Base-by-base conservation (phyloP, 1,140 invertebrate species). In the Lethrus apterus region DNA sequence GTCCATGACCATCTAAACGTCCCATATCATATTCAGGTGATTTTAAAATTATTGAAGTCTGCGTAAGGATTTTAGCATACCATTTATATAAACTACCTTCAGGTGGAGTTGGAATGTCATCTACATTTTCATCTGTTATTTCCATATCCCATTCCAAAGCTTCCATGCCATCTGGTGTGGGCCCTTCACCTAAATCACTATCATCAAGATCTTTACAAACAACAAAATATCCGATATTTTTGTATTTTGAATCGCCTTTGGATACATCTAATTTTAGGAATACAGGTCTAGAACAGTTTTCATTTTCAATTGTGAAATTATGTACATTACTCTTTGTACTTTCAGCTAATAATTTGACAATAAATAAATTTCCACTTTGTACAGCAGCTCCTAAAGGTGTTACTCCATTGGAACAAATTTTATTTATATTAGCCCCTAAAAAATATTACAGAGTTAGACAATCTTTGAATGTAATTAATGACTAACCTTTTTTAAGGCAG, bases 121-220 rank as follows among this genome's bases (percentile, higher is more conserved):
- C 54, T 48, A 46, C 54, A 49, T 54, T 52, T 24, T 46, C 45
- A 14, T 62, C 62, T 23, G 68, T 65, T 10, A 76, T 65, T 58
- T 78, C 76, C 45, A 70, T 66, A 38, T 77, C 75, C 76, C 76
- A 78, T 54, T 78, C 73, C 2, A 78, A 57, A 14, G 65, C 70
- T 38, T 77, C 75, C 76, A 78, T 78, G 10, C 73, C 76, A 44
- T 78, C 76, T 4, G 76, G 76, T 23, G 76, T 78, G 11, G 59
- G 62, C 10, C 72, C 70, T 24, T 75, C 70, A 45, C 70, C 70
- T 35, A 68, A 56, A 42, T 68, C 55, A 50, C 49, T 52, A 42
- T 65, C 54, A 15, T 63, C 56, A 13, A 57, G 17, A 33, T 67
- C 64, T 23, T 57, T 56, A 44, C 60, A 57, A 10, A 68, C 61